Evolutionary conservation across 1,140 invertebrate genomes (phyloP).

Genomic region (Thrips palmi): DNA sequence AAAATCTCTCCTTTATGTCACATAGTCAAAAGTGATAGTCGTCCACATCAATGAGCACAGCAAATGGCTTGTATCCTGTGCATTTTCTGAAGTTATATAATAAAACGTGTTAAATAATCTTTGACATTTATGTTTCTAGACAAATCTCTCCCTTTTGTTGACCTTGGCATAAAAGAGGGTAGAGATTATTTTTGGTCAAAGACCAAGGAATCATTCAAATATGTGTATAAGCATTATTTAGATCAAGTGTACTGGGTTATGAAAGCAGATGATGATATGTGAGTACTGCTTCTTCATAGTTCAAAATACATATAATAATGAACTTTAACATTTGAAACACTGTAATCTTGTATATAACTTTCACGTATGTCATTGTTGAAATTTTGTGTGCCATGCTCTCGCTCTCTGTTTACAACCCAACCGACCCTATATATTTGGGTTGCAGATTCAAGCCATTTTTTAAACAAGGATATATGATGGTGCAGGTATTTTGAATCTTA

Average conservation of each 20-base stretch:
- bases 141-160: conserved; percentile 40
- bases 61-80: too few relatives aligned
- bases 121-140: conserved; percentile 38
- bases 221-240: conserved; percentile 64
- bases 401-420: conserved; percentile 44
- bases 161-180: conserved; percentile 67
- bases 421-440: conserved; percentile 68
- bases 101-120: too few relatives aligned
- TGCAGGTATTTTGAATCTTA: conserved; percentile 34
- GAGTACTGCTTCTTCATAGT: conserved; percentile 23
- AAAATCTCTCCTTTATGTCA: too few relatives aligned
- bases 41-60: too few relatives aligned
- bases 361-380: conserved; percentile 74
- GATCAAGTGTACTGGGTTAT: conserved; percentile 82
- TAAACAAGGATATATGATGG: conserved; percentile 82
- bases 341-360: conserved; percentile 17
- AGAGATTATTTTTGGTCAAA: conserved; percentile 87
- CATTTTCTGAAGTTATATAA: too few relatives aligned
- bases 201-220: conserved; percentile 84
- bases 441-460: conserved; percentile 78
- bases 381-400: conserved; percentile 80
- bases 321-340: conserved; percentile 5
- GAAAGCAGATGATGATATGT: conserved; percentile 91
- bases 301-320: background rate
- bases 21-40: too few relatives aligned